Conservation (phyloP, 2,888 invertebrate species). For the Choreutis nemorana region DNA sequence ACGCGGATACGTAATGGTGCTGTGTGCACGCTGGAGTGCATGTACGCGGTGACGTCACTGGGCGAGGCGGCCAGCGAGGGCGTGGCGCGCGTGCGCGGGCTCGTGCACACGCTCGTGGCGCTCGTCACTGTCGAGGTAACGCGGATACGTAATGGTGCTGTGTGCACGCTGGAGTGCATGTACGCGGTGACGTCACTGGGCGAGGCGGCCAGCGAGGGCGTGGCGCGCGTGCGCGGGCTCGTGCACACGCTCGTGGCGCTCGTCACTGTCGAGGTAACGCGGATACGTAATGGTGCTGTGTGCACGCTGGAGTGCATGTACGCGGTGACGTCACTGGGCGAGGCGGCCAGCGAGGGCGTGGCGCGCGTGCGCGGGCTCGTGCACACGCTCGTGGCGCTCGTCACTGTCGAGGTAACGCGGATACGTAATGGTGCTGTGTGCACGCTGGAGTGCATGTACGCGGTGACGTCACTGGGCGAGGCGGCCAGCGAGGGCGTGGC, state of each 20-base stretch:
- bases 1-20: no score
- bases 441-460: slow-evolving; percentile 95
- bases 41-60: slow-evolving; percentile 92
- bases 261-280: slow-evolving; percentile 79
- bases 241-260: slow-evolving; percentile 86
- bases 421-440: no score
- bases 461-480: slow-evolving; percentile 91
- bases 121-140: slow-evolving; percentile 83
- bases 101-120: slow-evolving; percentile 86
- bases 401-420: slow-evolving; percentile 80
- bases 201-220: slow-evolving; percentile 85
- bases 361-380: slow-evolving; percentile 87
- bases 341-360: slow-evolving; percentile 86
- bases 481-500: slow-evolving; percentile 88
- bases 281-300: no score
- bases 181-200: slow-evolving; percentile 95
- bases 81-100: slow-evolving; percentile 85
- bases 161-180: slow-evolving; percentile 94
- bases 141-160: no score
- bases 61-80: slow-evolving; percentile 90
- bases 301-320: slow-evolving; percentile 96
- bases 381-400: slow-evolving; percentile 83
- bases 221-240: slow-evolving; percentile 86
- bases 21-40: slow-evolving; percentile 94
- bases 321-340: slow-evolving; percentile 91